Evolutionary conservation across 2,113 vertebrate species (phyloP).

Genomic region (Menura novaehollandiae): DNA sequence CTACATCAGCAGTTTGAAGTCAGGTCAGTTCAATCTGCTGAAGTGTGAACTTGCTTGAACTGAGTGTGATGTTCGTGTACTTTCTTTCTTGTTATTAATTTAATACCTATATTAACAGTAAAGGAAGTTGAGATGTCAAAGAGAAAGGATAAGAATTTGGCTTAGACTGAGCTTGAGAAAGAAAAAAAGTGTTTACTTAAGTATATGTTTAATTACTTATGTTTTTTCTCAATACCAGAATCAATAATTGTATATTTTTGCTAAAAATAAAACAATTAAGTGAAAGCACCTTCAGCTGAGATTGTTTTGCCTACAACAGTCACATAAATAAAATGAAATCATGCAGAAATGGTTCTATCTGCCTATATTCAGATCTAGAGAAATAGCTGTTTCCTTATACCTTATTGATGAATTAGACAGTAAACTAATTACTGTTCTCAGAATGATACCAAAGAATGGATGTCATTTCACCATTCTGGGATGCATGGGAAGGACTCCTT

Average conservation of each 20-base stretch:
- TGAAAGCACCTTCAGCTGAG: neutral
- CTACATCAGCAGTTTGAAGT: neutral
- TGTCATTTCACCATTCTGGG: neutral
- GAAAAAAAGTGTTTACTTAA: neutral
- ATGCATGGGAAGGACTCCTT: neutral
- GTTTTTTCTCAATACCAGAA: neutral
- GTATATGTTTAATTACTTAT: neutral
- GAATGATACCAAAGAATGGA: neutral
- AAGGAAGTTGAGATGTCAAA: neutral
- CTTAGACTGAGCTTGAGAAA: neutral
- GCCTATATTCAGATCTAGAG: neutral
- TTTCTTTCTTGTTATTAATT: neutral
- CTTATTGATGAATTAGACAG: neutral
- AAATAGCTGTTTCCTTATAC: neutral
- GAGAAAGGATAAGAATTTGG: neutral
- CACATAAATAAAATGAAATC: neutral
- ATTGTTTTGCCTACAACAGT: neutral
- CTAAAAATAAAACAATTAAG: neutral
- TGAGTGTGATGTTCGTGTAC: neutral
- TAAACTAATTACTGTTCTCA: neutral
- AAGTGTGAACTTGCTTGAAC: neutral
- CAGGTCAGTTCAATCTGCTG: neutral
- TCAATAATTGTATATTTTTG: neutral
- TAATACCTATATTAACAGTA: neutral
- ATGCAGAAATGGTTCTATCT: neutral